Evolutionary conservation across 2,888 invertebrate species (phyloP), one percentile per base, ranked within the genome.

Genomic region (Pharmacophagus antenor): DNA sequence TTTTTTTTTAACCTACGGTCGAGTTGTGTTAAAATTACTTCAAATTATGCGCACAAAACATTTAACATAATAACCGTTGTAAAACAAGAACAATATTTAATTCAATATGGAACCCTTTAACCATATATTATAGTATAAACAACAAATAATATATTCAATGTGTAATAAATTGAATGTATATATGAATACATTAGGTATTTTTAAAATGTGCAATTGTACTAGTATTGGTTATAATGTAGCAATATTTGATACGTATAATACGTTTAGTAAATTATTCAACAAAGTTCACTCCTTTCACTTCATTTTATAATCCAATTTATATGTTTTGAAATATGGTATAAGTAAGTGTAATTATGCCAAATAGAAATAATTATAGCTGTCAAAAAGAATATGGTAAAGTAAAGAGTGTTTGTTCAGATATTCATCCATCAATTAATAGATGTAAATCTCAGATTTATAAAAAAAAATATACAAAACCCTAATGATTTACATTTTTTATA

Each of bases 181-280:
- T 77, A 44, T 54, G 22, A 49, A 21, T 54, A 79, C 65, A 79
- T 67, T 71, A 74, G 70, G 61, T 76, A 80, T 79, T 81, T 76
- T 75, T 77, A 76, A 74, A 67, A 86, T 79, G 85, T 87, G 87
- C 87, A 88, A 87, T 88, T 83, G 77, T 85, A 80, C 70, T 83
- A 82, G 75, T 79, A 72, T 71, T 70, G 65, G 73, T 64, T 66
- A 50, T 31, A 65, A 68, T 64, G 69, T 71, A 70, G 67, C 68
- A 62, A 67, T 67, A 62, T 63, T 67, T 62, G 60, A 61, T 69
- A 41, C 49, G 20, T 42, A 31, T 63, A 53, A 57, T 65, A 65
- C 64, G 66, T 65, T 70, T 18, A 68, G 62, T 67, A 67, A 65
- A 60, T 66, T 51, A 52, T 49, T 65, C 65, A 62, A 54, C 42